Evolutionary conservation across 92 coral and sea anemone genomes (phyloP), one percentile per base, ranked within the genome.

Genomic region (Phenganax stokvisi): DNA sequence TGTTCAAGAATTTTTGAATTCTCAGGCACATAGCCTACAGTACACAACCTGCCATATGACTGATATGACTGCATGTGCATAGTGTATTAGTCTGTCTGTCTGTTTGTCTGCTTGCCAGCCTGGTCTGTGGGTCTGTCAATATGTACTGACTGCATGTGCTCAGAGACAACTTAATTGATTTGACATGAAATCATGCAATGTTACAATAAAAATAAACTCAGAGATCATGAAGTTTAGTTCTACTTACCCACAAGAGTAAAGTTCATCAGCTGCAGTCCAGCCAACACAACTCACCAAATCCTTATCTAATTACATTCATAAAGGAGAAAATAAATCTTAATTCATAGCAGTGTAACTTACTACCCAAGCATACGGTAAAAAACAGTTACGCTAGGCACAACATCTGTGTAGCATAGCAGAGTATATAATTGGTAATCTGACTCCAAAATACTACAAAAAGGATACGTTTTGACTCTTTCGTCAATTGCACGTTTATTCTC

Each of bases 251-350:
- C 98, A 91, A 29, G 98, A 94, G 59, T 87, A 94, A 60, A 94
- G 90, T 80, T 94, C 98, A 83, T 94, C 98, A 57, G 97, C 93
- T 16, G 98, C 89, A 2, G 98, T 94, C 98, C 98, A 94, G 0
- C 98, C 96, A 51, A 94, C 98, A 94, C 96, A 94, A 71, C 98
- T 94, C 30, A 94, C 98, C 54, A 94, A 90, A 59, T 96, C 99
- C 75, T 92, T 96, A 56, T 94, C 98, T 94, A 72, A 62, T 58
- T 16, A 37, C 55, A 75, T 82, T 85, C 60, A 74, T 13, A 55
- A 54, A 60, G 56, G 71, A 60, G 15, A 17, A 10, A 8, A 62
- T 62, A 63, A 16, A 30, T 51, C 27, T 73, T 73, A 15, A 57
- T 75, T 57, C 28, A 65, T 44, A 52, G 54, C 59, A 53, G 10